Evolutionary conservation across 2,113 vertebrate genomes (phyloP).

Genomic region (Odontesthes bonariensis): DNA sequence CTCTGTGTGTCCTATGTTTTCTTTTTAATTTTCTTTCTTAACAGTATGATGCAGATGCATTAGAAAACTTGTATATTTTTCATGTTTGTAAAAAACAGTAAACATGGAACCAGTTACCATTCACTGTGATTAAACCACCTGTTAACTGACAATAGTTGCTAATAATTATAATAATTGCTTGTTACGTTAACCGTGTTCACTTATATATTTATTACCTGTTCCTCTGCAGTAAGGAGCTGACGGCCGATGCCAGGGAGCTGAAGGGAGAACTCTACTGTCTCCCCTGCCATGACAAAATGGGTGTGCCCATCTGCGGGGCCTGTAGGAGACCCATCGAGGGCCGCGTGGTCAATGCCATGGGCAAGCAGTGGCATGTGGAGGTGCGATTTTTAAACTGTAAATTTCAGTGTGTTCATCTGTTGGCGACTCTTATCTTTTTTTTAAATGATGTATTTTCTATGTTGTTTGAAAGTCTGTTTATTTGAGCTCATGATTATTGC

Average conservation of each 20-base stretch:
- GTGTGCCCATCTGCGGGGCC: conserved; percentile 96
- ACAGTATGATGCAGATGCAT: no score
- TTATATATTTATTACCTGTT: neutral
- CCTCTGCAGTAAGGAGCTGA: conserved; percentile 92
- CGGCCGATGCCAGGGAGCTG: conserved; percentile 94
- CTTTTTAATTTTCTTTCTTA: neutral
- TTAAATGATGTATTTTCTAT: neutral
- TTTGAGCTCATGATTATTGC: neutral
- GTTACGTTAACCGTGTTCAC: no score
- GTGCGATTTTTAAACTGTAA: conserved; percentile 70
- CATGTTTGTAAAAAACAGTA: neutral
- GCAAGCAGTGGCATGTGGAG: conserved; percentile 99
- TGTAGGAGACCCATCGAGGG: conserved; percentile 97
- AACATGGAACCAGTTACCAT: neutral
- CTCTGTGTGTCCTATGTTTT: neutral
- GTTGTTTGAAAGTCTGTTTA: neutral
- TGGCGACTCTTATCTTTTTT: no score
- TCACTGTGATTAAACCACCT: neutral
- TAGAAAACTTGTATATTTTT: no score
- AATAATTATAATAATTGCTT: neutral
- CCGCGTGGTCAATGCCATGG: conserved; percentile 98
- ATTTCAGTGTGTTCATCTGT: no score
- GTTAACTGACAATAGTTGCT: neutral
- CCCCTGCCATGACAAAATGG: conserved; percentile 99
- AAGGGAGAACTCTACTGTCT: conserved; percentile 97